Base-by-base conservation (phyloP, 2,888 invertebrate species). In the Cosmia pyralina region DNA sequence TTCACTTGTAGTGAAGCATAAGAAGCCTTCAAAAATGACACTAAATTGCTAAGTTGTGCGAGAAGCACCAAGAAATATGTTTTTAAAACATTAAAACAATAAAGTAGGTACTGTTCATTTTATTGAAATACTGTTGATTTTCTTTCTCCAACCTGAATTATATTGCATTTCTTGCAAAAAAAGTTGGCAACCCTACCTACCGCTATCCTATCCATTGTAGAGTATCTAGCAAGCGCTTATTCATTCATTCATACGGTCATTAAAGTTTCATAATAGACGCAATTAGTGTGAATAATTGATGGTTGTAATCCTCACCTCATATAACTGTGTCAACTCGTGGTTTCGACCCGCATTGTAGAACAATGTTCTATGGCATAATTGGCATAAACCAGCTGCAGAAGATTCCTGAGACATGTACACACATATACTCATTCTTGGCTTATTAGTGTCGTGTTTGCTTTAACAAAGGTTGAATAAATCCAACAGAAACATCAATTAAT, bases 281-380 rank as follows among this genome's bases (percentile, higher is more conserved):
- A 79, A 78, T 79, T 79, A 79, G 75, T 38, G 34, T 58, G 69
- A 69, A 79, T 79, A 79, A 41, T 38, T 38, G 58, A 79, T 69
- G 62, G 46, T 55, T 22, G 50, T 77, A 55, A 78, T 77, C 72
- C 66, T 77, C 77, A 66, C 64, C 64, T 53, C 59, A 13, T 52
- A 55, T 19, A 75, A 55, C 53, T 71, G 50, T 73, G 73, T 46
- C 55, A 63, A 66, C 22, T 77, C 2, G 57, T 44, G 46, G 63
- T 59, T 34, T 34, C n/a, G 34, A 34, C 13, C 2, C 46, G 64
- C 19, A 71, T 60, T 71, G 53, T 48, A 1, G 58, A 41, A 70
- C 46, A 75, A 13, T 64, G 28, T 50, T 53, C 44, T 74, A 41
- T 50, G 15, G 15, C 2, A 46, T 6, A 46, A 55, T 50, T 53